Base-by-base conservation (phyloP, 92 coral and sea anemone genomes). In the Bergia sp. region DNA sequence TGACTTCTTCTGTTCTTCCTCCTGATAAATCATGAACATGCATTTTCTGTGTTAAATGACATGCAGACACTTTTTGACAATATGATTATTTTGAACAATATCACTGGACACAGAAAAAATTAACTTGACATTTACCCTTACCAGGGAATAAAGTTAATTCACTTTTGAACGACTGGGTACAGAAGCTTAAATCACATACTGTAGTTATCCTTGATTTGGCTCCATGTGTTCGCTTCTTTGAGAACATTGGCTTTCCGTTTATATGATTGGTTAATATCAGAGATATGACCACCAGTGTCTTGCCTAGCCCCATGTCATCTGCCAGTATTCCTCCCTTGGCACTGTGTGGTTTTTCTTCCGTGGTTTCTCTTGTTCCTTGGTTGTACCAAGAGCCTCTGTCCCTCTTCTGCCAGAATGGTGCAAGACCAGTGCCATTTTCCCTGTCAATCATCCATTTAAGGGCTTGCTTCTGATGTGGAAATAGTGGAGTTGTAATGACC, bases 221-320 rank as follows among this genome's bases (percentile, higher is more conserved):
- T 10, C 67, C 45, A 5, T 44, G 79, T 44, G 45, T 21, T 42
- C 44, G 53, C 47, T 71, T 91, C 82, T 90, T 93, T 15, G 93
- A 88, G 79, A 95, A 95, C 96, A 95, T 93, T 18, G 98, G 98
- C 89, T 91, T 80, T 43, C 95, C 98, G 84, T 92, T 87, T 15
- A 92, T 66, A 69, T 95, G 96, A 87, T 95, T 95, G 79, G 96
- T 94, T 85, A 95, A 89, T 61, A 95, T 95, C 87, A 95, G 78
- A 21, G 96, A 80, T 44, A 95, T 93, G n/a, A 93, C 91, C 37
- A 91, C 91, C 42, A 95, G 90, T 2, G 98, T 95, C 67, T 95
- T 95, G 4, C 98, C 98, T 11, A 95, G 86, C 47, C 98, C 98
- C 98, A 95, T 95, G 73, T 95, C 98, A 57, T 95, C 98, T n/a